Conservation (phyloP, 2,113 vertebrate genomes). For the Salvator merianae region DNA sequence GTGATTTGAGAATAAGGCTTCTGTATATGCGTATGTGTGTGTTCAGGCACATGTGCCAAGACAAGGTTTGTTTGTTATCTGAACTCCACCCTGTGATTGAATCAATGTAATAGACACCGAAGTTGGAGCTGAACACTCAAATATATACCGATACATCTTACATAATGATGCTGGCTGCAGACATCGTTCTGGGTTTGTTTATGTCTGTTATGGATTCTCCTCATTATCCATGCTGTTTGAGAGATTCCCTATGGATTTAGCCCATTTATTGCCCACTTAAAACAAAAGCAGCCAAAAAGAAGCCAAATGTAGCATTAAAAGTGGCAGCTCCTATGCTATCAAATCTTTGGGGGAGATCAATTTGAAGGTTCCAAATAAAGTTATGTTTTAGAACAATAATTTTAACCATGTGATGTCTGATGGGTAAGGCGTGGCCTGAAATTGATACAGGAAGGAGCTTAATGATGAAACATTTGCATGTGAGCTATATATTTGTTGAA, state of each 20-base stretch:
- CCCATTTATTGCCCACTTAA: constrained; percentile 82
- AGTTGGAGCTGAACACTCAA: constrained; percentile 79
- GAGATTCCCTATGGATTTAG: constrained; percentile 82
- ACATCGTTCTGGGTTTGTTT: constrained; percentile 87
- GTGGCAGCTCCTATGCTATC: constrained; percentile 56
- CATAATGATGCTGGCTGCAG: constrained; percentile 85
- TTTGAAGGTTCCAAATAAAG: constrained; percentile 67
- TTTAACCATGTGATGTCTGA: constrained; percentile 35
- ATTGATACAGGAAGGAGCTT: neutral
- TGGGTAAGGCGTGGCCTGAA: neutral
- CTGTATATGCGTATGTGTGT: neutral
- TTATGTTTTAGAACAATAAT: constrained; percentile 67
- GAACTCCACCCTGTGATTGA: constrained; percentile 80
- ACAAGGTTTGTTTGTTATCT: constrained; percentile 80
- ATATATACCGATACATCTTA: constrained; percentile 79
- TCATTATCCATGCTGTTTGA: constrained; percentile 91
- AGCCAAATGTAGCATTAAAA: constrained; percentile 71
- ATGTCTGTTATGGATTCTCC: constrained; percentile 91
- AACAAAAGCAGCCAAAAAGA: constrained; percentile 79
- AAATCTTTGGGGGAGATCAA: constrained; percentile 41
- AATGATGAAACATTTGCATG: constrained; percentile 36
- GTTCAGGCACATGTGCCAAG: constrained; percentile 31
- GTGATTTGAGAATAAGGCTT: constrained; percentile 64
- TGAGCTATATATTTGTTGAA: neutral
- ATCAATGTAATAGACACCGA: constrained; percentile 78